Base-by-base conservation (phyloP, 2,797 vertebrate species). In the Cuculus canorus region DNA sequence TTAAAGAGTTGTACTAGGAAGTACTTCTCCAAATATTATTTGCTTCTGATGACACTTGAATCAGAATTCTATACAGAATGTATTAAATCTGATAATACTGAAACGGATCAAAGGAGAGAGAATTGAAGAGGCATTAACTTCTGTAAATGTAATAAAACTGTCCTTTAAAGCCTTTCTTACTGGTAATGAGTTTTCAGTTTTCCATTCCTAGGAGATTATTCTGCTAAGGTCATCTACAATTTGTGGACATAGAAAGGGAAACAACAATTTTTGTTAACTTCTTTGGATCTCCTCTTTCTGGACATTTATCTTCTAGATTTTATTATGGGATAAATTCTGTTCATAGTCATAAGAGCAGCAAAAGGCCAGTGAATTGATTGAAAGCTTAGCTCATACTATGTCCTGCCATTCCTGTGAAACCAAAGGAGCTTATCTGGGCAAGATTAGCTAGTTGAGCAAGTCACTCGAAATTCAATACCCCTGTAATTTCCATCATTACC, bases 71-170 rank as follows among this genome's bases (percentile, higher is more conserved):
- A 30, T 75, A 50, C 11, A 76, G 81, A 71, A 75, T 65, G 43
- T 63, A 61, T 92, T 96, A 96, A 88, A 93, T 92, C 92, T 66
- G 72, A 83, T 88, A 90, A 92, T 93, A 80, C 63, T 86, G 88
- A 33, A 90, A 89, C 0, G 5, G 78, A 81, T 91, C 91, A 91
- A 77, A 95, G 81, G 86, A 88, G 53, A 88, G 27, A 88, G 86
- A 93, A 95, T 6, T 90, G 84, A 92, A 95, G 82, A 79, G 63
- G 76, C 65, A 93, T 96, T 96, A 82, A 73, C 64, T 96, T 90
- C 83, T 77, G 53, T 57, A 96, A 96, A 97, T 60, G 69, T 89
- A 96, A 97, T 95, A 95, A 96, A 93, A 92, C n/a, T 73, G 35
- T 86, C 52, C 63, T 95, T 66, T 83, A 84, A 93, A 96, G 60